Evolutionary conservation across 37 sponge, comb jelly and placozoan species (phyloP).

Genomic region (Spongia lamella): DNA sequence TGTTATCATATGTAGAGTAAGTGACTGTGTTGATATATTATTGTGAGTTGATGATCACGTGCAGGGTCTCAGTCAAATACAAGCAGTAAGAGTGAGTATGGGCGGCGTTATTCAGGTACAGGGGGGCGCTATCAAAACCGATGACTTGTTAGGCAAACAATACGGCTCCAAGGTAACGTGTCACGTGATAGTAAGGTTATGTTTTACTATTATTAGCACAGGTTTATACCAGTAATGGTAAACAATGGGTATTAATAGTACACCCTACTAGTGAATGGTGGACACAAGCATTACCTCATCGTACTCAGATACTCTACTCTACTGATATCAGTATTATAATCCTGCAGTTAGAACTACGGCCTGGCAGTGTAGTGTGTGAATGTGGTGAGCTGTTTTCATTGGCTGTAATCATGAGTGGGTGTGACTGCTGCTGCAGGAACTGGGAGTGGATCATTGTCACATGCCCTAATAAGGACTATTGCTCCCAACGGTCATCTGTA

Average conservation of each 20-base stretch:
- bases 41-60: background rate
- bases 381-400: constrained; percentile 63
- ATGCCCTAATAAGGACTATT: constrained; percentile 83
- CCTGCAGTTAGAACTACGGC: constrained; percentile 76
- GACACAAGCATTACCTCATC: constrained; percentile 92
- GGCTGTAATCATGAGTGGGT: too few relatives aligned
- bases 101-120: constrained; percentile 72
- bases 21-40: background rate
- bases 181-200: background rate
- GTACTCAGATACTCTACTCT: constrained; percentile 95
- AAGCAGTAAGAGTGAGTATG: constrained; percentile 53
- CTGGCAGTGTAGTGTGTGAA: constrained; percentile 87
- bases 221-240: constrained; percentile 81
- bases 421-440: constrained; percentile 61
- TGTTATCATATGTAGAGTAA: constrained; percentile 78
- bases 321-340: constrained; percentile 83
- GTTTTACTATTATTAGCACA: background rate
- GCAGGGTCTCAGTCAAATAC: constrained; percentile 61
- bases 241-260: constrained; percentile 66
- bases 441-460: constrained; percentile 95
- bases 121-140: constrained; percentile 81
- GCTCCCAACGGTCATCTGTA: constrained; percentile 91
- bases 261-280: constrained; percentile 96
- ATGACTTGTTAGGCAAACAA: constrained; percentile 76
- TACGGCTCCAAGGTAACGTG: constrained; percentile 83